phyloP scores from a whole-genome alignment of 2,113 vertebrate genomes.

The Gasterosteus nipponicus region DNA sequence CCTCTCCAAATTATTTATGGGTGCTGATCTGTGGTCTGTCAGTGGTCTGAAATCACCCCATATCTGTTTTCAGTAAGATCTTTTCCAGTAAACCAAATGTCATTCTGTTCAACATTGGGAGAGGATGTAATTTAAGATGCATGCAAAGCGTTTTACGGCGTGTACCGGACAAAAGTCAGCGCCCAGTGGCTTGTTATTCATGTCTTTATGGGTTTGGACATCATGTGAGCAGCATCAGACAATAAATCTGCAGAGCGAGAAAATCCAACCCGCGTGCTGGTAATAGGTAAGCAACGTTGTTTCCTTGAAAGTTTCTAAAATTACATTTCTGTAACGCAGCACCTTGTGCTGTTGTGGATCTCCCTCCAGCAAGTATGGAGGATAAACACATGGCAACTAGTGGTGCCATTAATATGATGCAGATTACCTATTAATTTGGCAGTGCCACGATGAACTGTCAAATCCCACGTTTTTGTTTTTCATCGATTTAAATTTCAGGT shows the following conservation, averaged over 20 bases:
- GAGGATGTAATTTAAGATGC: constrained; percentile 69
- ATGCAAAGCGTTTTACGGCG: constrained; percentile 46
- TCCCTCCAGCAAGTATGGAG: constrained; percentile 39
- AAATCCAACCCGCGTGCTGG: constrained; percentile 39
- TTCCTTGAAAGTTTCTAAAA: constrained; percentile 44
- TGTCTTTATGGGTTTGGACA: constrained; percentile 60
- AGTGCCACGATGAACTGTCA: not conserved
- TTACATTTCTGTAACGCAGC: constrained; percentile 55
- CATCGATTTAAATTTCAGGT: not conserved
- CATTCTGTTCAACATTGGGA: constrained; percentile 73
- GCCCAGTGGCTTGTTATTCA: constrained; percentile 64
- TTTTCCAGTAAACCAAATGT: constrained; percentile 78
- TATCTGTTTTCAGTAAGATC: constrained; percentile 75
- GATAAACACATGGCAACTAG: not conserved
- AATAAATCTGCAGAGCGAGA: constrained; percentile 33
- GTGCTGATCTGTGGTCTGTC: constrained; percentile 76
- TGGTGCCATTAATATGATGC: not conserved
- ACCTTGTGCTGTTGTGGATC: constrained; percentile 37
- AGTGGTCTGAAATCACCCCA: constrained; percentile 76
- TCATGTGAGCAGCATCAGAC: constrained; percentile 53
- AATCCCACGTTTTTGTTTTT: not conserved
- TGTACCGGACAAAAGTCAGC: constrained; percentile 29
- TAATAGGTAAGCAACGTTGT: constrained; percentile 38
- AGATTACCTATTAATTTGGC: not conserved
- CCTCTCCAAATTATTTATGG: constrained; percentile 74